phyloP scores from a whole-genome alignment of 2,888 invertebrate species.

The Carabus problematicus region DNA sequence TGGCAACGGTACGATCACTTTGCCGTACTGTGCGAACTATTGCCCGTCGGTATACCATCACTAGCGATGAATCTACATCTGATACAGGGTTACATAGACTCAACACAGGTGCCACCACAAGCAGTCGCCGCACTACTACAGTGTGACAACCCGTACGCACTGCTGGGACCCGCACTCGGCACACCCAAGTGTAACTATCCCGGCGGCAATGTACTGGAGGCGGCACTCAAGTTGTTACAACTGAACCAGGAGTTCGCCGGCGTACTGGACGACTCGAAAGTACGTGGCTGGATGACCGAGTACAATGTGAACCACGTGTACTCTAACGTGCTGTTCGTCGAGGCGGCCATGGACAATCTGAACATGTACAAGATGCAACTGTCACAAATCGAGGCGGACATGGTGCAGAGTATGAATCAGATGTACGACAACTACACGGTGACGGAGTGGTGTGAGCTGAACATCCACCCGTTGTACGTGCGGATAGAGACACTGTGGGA shows the following conservation, averaged over 20 bases:
- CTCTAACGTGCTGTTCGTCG: constrained; percentile 69
- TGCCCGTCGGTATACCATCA: constrained; percentile 70
- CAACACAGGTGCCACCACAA: constrained; percentile 63
- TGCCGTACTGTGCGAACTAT: constrained; percentile 69
- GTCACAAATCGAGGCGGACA: constrained; percentile 61
- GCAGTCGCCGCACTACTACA: constrained; percentile 53
- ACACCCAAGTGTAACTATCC: constrained; percentile 55
- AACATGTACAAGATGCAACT: constrained; percentile 62
- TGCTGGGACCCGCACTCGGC: constrained; percentile 50
- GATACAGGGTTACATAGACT: constrained; percentile 56
- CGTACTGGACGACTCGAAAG: constrained; percentile 56
- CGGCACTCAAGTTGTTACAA: constrained; percentile 58
- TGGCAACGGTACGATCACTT: constrained; percentile 77
- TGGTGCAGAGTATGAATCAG: constrained; percentile 63
- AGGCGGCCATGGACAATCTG: constrained; percentile 63
- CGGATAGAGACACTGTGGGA: constrained; percentile 61
- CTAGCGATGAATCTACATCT: constrained; percentile 66
- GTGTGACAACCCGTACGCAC: constrained; percentile 55
- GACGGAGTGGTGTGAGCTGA: constrained; percentile 69
- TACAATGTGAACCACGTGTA: constrained; percentile 72
- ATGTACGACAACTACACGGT: constrained; percentile 67
- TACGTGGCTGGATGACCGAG: constrained; percentile 69
- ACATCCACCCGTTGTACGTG: constrained; percentile 59
- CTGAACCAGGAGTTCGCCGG: constrained; percentile 62
- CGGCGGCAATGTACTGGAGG: constrained; percentile 55